Conservation (phyloP, 2,888 invertebrate species). For the Idaea aversata region DNA sequence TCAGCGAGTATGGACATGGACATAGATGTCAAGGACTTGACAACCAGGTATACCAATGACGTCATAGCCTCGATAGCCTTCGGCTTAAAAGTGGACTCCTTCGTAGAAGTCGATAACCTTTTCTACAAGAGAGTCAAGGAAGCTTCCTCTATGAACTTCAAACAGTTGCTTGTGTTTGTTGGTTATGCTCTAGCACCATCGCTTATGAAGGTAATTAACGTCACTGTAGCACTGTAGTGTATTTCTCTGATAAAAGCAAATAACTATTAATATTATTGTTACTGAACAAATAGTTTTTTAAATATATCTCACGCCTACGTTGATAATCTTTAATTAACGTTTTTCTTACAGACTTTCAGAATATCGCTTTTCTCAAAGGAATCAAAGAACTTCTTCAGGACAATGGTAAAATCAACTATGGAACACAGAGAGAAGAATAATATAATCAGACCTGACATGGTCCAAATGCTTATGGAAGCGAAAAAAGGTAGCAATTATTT, state of each 20-base stretch:
- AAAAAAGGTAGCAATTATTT: slow-evolving; percentile 51
- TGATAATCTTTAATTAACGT: not conserved
- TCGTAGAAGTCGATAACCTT: slow-evolving; percentile 70
- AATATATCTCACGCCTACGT: too few species aligned
- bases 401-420: slow-evolving; percentile 59
- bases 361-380: slow-evolving; percentile 35
- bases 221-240: too few species aligned
- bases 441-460: slow-evolving; percentile 74
- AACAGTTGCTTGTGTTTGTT: slow-evolving; percentile 38
- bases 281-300: too few species aligned
- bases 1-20: slow-evolving; percentile 39
- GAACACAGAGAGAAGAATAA: slow-evolving; percentile 51
- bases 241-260: too few species aligned
- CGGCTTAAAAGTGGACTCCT: slow-evolving; percentile 77
- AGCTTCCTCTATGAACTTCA: slow-evolving; percentile 47
- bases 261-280: too few species aligned
- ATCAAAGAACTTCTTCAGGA: slow-evolving; percentile 48
- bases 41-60: slow-evolving; percentile 71
- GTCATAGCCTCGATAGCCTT: slow-evolving; percentile 78
- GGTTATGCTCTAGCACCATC: slow-evolving; percentile 31
- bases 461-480: slow-evolving; percentile 79
- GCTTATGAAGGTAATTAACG: slow-evolving; percentile 34
- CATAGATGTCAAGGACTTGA: slow-evolving; percentile 65
- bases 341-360: slow-evolving; percentile 34
- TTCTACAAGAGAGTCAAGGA: slow-evolving; percentile 77